Evolutionary conservation across 2,888 invertebrate genomes (phyloP).

Genomic region (Escarpia spicata): DNA sequence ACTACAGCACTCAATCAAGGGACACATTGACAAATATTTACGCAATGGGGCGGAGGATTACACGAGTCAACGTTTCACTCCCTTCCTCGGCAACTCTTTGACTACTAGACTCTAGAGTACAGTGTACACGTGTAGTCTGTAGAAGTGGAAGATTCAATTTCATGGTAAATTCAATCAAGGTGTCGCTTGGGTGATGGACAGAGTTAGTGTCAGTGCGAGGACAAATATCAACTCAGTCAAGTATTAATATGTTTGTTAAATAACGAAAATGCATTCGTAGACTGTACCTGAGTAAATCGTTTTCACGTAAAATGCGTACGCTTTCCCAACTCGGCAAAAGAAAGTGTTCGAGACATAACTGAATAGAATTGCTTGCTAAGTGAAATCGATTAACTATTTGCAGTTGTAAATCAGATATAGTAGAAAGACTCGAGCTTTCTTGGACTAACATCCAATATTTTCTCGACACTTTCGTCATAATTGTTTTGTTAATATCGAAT

Average conservation of each 20-base stretch:
- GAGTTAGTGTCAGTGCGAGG: too few relatives aligned
- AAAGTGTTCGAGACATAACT: not conserved
- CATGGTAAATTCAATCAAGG: too few relatives aligned
- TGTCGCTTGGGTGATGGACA: too few relatives aligned
- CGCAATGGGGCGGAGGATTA: too few relatives aligned
- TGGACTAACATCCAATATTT: not conserved
- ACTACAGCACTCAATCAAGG: too few relatives aligned
- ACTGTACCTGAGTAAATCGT: not conserved
- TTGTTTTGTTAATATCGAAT: not conserved
- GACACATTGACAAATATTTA: too few relatives aligned
- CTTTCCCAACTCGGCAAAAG: constrained; percentile 3
- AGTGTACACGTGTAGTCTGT: too few relatives aligned
- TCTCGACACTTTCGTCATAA: not conserved
- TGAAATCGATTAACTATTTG: not conserved
- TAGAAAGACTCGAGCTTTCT: not conserved
- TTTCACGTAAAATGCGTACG: constrained; percentile 7
- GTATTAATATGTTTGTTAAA: not conserved
- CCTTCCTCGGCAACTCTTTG: too few relatives aligned
- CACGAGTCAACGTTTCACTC: too few relatives aligned
- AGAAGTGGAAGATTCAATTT: too few relatives aligned
- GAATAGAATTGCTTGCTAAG: not conserved
- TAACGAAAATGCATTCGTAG: not conserved
- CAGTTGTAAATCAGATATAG: not conserved
- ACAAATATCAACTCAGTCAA: not conserved
- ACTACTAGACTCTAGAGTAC: too few relatives aligned